phyloP scores from a whole-genome alignment of 2,113 vertebrate genomes.

The Trogon surrucura region DNA sequence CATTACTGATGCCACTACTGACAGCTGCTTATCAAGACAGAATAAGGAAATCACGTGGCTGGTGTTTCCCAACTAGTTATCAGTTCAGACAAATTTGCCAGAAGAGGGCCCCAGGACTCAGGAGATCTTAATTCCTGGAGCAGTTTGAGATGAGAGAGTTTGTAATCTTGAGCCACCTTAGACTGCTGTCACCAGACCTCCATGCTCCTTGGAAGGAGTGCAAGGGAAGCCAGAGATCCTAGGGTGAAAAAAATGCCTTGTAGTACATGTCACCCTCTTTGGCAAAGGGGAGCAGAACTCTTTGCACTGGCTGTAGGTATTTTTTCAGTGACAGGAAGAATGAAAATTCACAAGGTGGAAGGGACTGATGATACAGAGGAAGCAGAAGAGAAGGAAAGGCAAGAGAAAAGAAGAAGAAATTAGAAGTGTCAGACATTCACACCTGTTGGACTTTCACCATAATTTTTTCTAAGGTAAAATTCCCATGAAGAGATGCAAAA shows the following conservation, averaged over 20 bases:
- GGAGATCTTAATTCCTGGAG: not conserved
- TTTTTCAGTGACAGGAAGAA: not conserved
- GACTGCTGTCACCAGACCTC: not conserved
- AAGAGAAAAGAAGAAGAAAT: not conserved
- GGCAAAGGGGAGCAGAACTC: not conserved
- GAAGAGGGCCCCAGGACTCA: not conserved
- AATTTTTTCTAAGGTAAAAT: not conserved
- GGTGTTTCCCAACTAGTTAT: not conserved
- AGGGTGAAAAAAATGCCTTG: not conserved
- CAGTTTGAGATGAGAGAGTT: not conserved
- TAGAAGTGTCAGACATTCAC: fast-evolving
- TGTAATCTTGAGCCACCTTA: not conserved
- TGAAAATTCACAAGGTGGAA: not conserved
- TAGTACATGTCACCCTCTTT: not conserved
- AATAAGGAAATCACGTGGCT: not conserved
- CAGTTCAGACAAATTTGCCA: not conserved
- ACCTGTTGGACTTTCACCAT: not conserved
- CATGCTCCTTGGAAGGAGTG: not conserved
- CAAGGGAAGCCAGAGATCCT: not conserved
- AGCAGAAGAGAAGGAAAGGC: not conserved
- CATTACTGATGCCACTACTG: not conserved
- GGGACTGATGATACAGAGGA: not conserved
- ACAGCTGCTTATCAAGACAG: not conserved
- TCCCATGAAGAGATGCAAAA: not conserved
- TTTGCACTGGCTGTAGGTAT: not conserved